Percentiles rank a stretch among this genome's conserved stretches.
Evolutionary conservation across 2,888 invertebrate species (phyloP).

Genomic region (Lithophane leautieri): DNA sequence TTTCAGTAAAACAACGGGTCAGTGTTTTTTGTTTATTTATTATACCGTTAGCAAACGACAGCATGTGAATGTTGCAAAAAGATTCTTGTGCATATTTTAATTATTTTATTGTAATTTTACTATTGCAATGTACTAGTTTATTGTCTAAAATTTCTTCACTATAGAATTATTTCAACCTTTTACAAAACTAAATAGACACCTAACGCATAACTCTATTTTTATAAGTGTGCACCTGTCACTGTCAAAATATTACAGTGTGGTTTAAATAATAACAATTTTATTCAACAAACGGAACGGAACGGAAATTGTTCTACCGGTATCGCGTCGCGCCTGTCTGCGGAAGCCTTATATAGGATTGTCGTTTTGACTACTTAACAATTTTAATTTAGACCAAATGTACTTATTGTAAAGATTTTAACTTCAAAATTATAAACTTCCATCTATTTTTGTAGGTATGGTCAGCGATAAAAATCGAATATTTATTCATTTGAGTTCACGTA

Average conservation of each 20-base stretch:
- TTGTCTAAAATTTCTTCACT: background rate
- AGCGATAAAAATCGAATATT: no score
- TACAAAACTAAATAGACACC: background rate
- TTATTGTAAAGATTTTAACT: background rate
- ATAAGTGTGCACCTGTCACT: no score
- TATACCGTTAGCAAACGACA: slow-evolving; percentile 38
- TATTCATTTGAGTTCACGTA: no score
- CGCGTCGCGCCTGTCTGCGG: no score
- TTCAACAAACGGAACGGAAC: no score
- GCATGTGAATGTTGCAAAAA: slow-evolving; percentile 35
- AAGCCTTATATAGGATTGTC: no score
- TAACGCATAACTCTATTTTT: no score
- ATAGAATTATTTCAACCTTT: background rate
- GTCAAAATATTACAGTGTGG: no score
- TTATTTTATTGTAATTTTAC: background rate
- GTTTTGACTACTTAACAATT: background rate
- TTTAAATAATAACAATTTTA: no score
- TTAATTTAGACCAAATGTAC: background rate
- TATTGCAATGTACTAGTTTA: background rate
- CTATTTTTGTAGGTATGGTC: no score
- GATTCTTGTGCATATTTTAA: slow-evolving; percentile 33
- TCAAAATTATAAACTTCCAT: background rate
- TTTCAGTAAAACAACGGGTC: slow-evolving; percentile 15
- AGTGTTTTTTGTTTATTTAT: slow-evolving; percentile 13
- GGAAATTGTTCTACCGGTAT: no score